Evolutionary conservation across 2,113 vertebrate species (phyloP).

Genomic region (Etheostoma spectabile): DNA sequence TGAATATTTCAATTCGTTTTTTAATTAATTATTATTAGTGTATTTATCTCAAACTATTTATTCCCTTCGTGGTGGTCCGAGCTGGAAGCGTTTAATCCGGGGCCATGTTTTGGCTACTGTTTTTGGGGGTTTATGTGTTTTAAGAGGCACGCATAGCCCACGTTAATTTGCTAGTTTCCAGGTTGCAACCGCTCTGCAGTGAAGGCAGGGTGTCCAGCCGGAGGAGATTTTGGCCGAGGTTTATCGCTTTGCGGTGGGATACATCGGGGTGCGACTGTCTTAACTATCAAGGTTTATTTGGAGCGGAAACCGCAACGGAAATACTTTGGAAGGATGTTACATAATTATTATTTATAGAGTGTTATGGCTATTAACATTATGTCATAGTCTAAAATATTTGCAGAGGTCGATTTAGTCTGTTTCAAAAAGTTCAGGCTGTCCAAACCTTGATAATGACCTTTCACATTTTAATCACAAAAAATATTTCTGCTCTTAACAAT

Average conservation of each 20-base stretch:
- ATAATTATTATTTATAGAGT: slow-evolving; percentile 2
- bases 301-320: slow-evolving; percentile 31
- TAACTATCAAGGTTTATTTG: slow-evolving; percentile 56
- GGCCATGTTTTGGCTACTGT: slow-evolving; percentile 57
- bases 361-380: not conserved
- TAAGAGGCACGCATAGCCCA: not conserved
- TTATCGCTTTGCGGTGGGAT: slow-evolving; percentile 45
- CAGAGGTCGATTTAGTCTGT: not conserved
- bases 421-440: not conserved
- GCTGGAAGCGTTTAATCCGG: slow-evolving; percentile 32
- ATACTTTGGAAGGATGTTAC: slow-evolving; percentile 7
- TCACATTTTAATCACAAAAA: not conserved
- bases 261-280: slow-evolving; percentile 27
- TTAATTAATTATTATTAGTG: not conserved
- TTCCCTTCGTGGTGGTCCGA: slow-evolving; percentile 38
- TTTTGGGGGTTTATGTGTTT: slow-evolving; percentile 31
- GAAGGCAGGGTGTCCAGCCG: slow-evolving; percentile 42
- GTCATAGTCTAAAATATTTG: not conserved
- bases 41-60: not conserved
- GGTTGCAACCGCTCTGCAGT: slow-evolving; percentile 15
- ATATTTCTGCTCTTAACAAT: not conserved
- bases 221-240: slow-evolving; percentile 51
- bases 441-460: not conserved
- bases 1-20: not conserved
- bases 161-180: slow-evolving; percentile 21